Conservation (phyloP, 2,888 invertebrate genomes). For the Epicampocera succincta region DNA sequence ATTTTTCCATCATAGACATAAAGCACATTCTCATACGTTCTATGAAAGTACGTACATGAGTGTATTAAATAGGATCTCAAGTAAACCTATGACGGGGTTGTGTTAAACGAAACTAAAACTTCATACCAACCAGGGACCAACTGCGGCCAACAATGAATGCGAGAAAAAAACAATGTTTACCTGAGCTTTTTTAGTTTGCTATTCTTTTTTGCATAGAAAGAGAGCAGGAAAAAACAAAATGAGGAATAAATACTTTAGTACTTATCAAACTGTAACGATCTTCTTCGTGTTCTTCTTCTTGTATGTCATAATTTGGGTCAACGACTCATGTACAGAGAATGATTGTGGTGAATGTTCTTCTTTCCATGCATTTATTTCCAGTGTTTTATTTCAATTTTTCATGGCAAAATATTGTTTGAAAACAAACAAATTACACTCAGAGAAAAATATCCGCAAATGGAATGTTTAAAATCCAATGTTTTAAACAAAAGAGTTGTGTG, state of each 20-base stretch:
- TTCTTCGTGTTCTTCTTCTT: slow-evolving; percentile 63
- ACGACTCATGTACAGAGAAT: slow-evolving; percentile 55
- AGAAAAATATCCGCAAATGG: background rate
- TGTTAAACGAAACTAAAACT: slow-evolving; percentile 4
- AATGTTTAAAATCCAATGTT: no score
- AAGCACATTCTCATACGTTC: background rate
- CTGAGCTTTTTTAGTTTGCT: slow-evolving; percentile 10
- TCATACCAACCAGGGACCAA: slow-evolving; percentile 8
- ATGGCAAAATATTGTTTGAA: slow-evolving; percentile 33
- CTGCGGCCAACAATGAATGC: background rate
- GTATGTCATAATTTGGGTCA: slow-evolving; percentile 67
- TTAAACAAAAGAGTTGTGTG: no score
- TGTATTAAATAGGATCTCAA: slow-evolving; percentile 1
- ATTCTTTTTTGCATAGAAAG: slow-evolving; percentile 3
- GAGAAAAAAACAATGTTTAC: slow-evolving; percentile 42
- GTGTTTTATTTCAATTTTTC: slow-evolving; percentile 26
- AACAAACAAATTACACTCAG: slow-evolving; percentile 30
- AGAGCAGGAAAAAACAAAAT: slow-evolving; percentile 7
- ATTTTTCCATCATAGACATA: slow-evolving; percentile 44
- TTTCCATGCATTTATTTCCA: slow-evolving; percentile 8
- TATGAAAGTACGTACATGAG: background rate
- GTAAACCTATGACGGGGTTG: background rate
- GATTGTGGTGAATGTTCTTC: slow-evolving; percentile 39
- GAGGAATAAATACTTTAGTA: slow-evolving; percentile 42
- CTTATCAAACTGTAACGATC: slow-evolving; percentile 70